Base-by-base conservation (phyloP, 2,113 vertebrate species). In the Pseudorectes ferrugineus region DNA sequence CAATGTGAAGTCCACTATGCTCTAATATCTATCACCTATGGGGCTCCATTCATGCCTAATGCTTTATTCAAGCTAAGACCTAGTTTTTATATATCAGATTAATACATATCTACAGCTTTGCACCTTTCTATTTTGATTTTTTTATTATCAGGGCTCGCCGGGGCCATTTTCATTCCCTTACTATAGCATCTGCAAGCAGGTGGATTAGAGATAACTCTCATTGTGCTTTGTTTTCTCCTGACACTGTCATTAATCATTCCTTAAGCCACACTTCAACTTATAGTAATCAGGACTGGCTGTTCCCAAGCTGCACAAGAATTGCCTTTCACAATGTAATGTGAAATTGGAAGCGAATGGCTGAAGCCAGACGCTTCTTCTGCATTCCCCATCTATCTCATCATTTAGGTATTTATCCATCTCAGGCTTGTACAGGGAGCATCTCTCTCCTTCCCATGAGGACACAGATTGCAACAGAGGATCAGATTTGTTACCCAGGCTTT, bases 401-500 rank as follows among this genome's bases (percentile, higher is more conserved):
- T 99, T 99, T 99, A 99, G 99, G 98, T 99, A 99, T 99, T 99
- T 99, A 99, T 99, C 99, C 99, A 99, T 99, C 99, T 98, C 97
- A 91, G 98, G 97, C 98, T 98, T 99, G 99, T 99, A 98, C 97
- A 67, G 98, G 98, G 98, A 98, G 98, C 98, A 98, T 99, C 99
- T 99, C 98, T 97, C 96, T 98, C 97, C 97, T 98, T 99, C 99
- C 99, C 99, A 98, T 96, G 99, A 99, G 99, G 98, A 98, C 94
- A 20, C 96, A 98, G 99, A 99, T 99, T 99, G 99, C 98, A 98
- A 98, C 98, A 98, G 98, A 98, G 99, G 99, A 99, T 99, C 99
- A 99, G 98, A 99, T 99, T 99, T 99, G 99, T 99, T 99, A 98
- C 99, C 98, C 98, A 83, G 99, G 99, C 99, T 99, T 99, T 99